Evolutionary conservation across 1,140 invertebrate species (phyloP).

Genomic region (Lepidostoma basale): DNA sequence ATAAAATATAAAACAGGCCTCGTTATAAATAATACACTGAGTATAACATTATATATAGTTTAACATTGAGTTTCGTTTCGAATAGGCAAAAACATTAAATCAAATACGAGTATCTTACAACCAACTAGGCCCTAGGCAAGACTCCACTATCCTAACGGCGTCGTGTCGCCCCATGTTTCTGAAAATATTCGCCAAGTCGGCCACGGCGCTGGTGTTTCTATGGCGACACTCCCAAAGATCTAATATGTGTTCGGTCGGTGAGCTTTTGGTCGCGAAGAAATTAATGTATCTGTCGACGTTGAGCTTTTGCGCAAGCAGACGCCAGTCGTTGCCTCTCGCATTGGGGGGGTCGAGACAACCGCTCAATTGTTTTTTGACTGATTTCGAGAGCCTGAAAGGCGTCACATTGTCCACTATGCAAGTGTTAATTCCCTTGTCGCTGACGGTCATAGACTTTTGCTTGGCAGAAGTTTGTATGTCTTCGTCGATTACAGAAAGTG

Average conservation of each 20-base stretch:
- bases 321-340: slow-evolving; percentile 91
- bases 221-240: slow-evolving; percentile 95
- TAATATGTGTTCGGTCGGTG: slow-evolving; percentile 94
- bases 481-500: slow-evolving; percentile 50
- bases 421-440: slow-evolving; percentile 63
- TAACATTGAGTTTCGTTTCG: too few relatives aligned
- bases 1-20: too few relatives aligned
- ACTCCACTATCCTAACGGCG: slow-evolving; percentile 82
- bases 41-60: too few relatives aligned
- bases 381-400: slow-evolving; percentile 78
- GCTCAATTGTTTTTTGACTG: slow-evolving; percentile 84
- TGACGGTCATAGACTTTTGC: slow-evolving; percentile 61
- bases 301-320: slow-evolving; percentile 87
- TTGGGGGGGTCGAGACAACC: slow-evolving; percentile 89
- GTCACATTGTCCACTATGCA: slow-evolving; percentile 59
- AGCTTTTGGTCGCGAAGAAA: slow-evolving; percentile 94
- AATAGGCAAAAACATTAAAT: too few relatives aligned
- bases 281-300: slow-evolving; percentile 94
- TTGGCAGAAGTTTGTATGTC: slow-evolving; percentile 52
- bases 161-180: slow-evolving; percentile 91
- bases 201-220: slow-evolving; percentile 82
- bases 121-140: slow-evolving; percentile 80
- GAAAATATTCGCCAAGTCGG: slow-evolving; percentile 87
- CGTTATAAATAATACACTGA: too few relatives aligned
- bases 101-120: too few relatives aligned